phyloP scores from a whole-genome alignment of 2,888 invertebrate genomes.

The Ectemnius cavifrons region DNA sequence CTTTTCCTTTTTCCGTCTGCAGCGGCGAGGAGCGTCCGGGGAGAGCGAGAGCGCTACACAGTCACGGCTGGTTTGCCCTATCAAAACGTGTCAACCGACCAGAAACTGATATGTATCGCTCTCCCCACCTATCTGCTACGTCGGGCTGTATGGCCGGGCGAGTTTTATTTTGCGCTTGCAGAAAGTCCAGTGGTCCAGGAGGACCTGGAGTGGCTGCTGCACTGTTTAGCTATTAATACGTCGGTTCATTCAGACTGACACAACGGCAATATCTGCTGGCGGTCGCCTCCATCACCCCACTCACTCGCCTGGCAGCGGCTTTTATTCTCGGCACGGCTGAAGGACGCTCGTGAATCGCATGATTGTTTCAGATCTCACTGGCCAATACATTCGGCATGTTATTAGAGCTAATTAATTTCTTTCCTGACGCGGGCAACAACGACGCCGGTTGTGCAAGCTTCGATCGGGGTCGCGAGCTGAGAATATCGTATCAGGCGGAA shows the following conservation, averaged over 20 bases:
- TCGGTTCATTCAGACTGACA: conserved; percentile 4
- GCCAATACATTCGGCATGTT: conserved; percentile 1
- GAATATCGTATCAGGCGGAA: conserved; percentile 40
- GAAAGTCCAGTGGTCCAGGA: neutral
- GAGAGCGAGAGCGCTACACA: too few species aligned
- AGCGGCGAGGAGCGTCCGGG: neutral
- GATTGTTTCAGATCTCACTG: conserved; percentile 7
- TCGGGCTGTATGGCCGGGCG: neutral
- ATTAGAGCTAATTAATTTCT: neutral
- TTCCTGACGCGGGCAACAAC: neutral
- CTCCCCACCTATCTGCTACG: too few species aligned
- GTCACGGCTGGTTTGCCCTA: neutral
- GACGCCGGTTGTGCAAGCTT: neutral
- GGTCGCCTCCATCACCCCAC: too few species aligned
- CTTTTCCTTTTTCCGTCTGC: conserved; percentile 9
- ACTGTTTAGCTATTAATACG: conserved; percentile 7
- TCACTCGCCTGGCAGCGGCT: too few species aligned
- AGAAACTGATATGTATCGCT: conserved; percentile 1
- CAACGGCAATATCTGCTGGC: conserved; percentile 1
- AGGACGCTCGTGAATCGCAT: conserved; percentile 20
- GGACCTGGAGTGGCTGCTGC: neutral
- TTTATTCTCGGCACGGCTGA: neutral
- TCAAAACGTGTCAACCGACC: conserved; percentile 10
- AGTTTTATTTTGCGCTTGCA: conserved; percentile 3
- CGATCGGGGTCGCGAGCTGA: conserved; percentile 34